Evolutionary conservation across 2,888 invertebrate species (phyloP).

Genomic region (Apodemia duryi): DNA sequence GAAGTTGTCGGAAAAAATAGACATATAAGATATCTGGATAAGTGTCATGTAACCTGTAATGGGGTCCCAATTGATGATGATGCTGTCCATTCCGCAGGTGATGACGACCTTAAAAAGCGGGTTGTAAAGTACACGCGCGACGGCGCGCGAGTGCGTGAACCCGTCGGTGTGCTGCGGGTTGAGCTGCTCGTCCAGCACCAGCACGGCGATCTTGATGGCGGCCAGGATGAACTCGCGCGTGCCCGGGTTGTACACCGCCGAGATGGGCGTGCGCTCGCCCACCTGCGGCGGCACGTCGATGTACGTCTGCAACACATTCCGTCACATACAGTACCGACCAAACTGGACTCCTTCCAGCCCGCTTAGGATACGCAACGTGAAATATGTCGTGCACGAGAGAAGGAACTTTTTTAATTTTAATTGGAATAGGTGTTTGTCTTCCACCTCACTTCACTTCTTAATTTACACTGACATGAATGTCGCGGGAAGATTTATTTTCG

Average conservation of each 20-base stretch:
- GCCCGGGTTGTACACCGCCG: conserved; percentile 82
- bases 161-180: conserved; percentile 86
- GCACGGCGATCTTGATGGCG: conserved; percentile 80
- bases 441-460: too few relatives aligned
- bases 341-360: too few relatives aligned
- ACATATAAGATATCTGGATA: background rate
- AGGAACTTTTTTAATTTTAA: too few relatives aligned
- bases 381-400: too few relatives aligned
- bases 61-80: conserved; percentile 90
- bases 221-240: conserved; percentile 84
- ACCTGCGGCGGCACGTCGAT: conserved; percentile 81
- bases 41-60: conserved; percentile 73
- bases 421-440: too few relatives aligned
- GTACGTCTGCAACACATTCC: conserved; percentile 73
- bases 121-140: conserved; percentile 88
- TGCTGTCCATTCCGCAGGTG: conserved; percentile 88
- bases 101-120: conserved; percentile 86
- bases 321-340: too few relatives aligned
- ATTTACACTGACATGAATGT: too few relatives aligned
- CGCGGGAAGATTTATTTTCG: too few relatives aligned
- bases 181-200: conserved; percentile 83
- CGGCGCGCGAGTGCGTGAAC: conserved; percentile 83
- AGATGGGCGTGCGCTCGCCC: conserved; percentile 79
- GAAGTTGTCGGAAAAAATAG: too few relatives aligned
- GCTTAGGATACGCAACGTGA: too few relatives aligned